Conservation (phyloP, 2,113 vertebrate genomes). For the Arizona elegans region DNA sequence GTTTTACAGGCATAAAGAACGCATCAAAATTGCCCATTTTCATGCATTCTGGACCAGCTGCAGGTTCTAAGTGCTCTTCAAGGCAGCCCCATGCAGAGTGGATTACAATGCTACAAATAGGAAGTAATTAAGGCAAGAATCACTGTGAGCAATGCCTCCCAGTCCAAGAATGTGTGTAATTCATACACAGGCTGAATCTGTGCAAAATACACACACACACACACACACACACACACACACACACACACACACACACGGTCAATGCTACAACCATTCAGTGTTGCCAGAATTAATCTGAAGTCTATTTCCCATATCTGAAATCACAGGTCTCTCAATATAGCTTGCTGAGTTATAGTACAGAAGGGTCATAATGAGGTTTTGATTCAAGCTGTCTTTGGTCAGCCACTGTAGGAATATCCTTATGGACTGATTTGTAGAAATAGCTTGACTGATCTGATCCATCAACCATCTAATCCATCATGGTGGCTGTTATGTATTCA, state of each 20-base stretch:
- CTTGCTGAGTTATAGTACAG: not conserved
- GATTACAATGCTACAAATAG: not conserved
- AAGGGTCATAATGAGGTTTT: not conserved
- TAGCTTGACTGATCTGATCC: not conserved
- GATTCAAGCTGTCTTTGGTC: not conserved
- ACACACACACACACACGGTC: not conserved
- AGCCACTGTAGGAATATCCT: not conserved
- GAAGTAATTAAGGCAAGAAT: not conserved
- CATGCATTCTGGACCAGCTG: not conserved
- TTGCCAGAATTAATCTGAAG: not conserved
- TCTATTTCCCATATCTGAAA: not conserved
- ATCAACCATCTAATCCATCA: not conserved
- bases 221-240: too few species aligned
- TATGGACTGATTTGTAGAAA: not conserved
- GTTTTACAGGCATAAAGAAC: not conserved
- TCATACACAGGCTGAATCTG: not conserved
- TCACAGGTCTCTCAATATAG: not conserved
- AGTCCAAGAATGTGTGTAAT: not conserved
- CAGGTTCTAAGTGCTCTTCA: not conserved
- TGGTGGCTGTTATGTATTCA: not conserved
- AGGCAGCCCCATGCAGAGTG: not conserved
- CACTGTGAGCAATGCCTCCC: not conserved
- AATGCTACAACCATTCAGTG: not conserved
- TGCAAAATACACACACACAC: not conserved
- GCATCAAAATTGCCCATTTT: not conserved